These are phyloP conservation scores for Anarrhichthys ocellatus DNA, from an alignment of 2,113 vertebrate species.

Conservation along the genomic window DNA sequence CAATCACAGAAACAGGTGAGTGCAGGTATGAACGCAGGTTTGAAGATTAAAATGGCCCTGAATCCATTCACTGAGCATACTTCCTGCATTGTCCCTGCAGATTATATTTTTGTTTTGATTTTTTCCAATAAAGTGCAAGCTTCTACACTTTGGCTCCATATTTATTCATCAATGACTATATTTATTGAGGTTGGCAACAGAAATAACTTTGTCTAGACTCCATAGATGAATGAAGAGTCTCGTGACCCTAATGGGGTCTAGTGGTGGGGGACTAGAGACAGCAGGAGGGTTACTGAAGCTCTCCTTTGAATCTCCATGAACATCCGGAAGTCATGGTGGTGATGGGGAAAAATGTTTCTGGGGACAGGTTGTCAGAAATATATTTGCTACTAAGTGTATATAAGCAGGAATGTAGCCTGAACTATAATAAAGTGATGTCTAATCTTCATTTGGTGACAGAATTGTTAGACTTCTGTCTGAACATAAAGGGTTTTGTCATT, in stretches of 20 bases:
- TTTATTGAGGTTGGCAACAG: not conserved
- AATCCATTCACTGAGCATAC: constrained; percentile 89
- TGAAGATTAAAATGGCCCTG: constrained; percentile 89
- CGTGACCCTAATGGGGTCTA: not conserved
- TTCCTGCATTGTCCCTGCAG: constrained; percentile 95
- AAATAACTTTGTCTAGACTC: not conserved
- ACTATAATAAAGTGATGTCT: too few relatives aligned
- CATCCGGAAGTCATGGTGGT: not conserved
- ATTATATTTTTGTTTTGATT: constrained; percentile 98
- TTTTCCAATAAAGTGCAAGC: constrained; percentile 98
- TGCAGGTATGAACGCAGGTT: constrained; percentile 85
- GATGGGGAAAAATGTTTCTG: not conserved
- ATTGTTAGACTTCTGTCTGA: too few relatives aligned
- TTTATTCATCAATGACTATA: not conserved
- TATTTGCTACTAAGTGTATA: not conserved
- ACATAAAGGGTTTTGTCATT: too few relatives aligned
- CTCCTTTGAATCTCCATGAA: too few relatives aligned
- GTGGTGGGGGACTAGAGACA: not conserved
- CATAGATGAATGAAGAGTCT: not conserved
- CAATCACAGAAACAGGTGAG: constrained; percentile 70
- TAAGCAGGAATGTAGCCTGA: not conserved
- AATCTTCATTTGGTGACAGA: not conserved
- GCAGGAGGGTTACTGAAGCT: not conserved
- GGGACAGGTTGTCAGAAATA: not conserved
- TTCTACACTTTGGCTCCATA: constrained; percentile 84